These are phyloP conservation scores for Brachionus koreanus DNA, from an alignment of 1,140 invertebrate genomes.

Conservation along the genomic window DNA sequence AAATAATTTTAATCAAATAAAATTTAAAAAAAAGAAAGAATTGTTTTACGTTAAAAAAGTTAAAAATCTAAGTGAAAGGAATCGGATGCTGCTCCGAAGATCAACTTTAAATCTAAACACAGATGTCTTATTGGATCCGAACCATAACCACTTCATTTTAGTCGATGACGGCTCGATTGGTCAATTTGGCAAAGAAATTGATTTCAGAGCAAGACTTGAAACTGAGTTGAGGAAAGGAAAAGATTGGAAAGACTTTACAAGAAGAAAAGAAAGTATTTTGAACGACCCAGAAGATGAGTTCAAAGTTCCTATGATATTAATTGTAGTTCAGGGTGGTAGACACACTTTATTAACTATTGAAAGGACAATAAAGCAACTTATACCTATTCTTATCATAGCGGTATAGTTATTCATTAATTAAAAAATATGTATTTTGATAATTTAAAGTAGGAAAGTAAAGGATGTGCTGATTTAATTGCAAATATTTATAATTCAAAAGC, in stretches of 20 bases:
- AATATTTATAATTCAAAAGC: conserved; percentile 47
- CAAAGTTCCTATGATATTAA: conserved; percentile 53
- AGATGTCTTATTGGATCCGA: conserved; percentile 26
- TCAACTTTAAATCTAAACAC: background rate
- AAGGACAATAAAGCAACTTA: conserved; percentile 51
- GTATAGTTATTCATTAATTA: background rate
- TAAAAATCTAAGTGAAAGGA: background rate
- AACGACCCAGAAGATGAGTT: background rate
- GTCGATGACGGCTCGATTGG: conserved; percentile 33
- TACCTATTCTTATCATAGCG: conserved; percentile 55
- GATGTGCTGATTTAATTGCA: conserved; percentile 58
- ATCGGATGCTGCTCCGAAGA: background rate
- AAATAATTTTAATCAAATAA: background rate
- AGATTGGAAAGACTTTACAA: conserved; percentile 50
- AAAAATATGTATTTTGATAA: background rate
- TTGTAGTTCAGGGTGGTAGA: conserved; percentile 58
- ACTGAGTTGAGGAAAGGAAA: conserved; percentile 39
- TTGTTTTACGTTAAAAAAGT: conserved; percentile 24
- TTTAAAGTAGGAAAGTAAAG: conserved; percentile 52
- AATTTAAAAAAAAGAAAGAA: background rate
- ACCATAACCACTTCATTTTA: conserved; percentile 34
- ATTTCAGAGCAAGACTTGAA: conserved; percentile 32
- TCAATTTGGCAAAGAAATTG: conserved; percentile 42
- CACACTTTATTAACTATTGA: conserved; percentile 54
- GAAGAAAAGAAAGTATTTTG: background rate